phyloP scores from a whole-genome alignment of 2,888 invertebrate genomes.

The Aphrophora alni region DNA sequence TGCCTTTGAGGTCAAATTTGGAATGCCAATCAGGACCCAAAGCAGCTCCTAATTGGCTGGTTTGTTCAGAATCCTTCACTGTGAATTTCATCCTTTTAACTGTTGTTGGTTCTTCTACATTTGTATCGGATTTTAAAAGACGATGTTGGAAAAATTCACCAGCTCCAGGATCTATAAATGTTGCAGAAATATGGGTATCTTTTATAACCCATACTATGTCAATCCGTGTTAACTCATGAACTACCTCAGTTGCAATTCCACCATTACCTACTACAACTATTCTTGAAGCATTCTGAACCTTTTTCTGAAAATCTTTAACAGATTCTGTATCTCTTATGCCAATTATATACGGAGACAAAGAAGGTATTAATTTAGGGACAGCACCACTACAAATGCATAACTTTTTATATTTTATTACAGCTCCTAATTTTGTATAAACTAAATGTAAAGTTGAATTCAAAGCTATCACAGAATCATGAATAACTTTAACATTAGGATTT shows the following conservation, averaged over 20 bases:
- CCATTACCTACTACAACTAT: conserved; percentile 95
- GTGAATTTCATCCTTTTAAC: conserved; percentile 72
- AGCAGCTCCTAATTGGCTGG: conserved; percentile 73
- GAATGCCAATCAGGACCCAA: conserved; percentile 97
- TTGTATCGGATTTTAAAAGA: conserved; percentile 54
- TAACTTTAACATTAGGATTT: conserved; percentile 70
- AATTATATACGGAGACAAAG: conserved; percentile 70
- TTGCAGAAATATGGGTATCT: conserved; percentile 89
- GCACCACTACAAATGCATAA: conserved; percentile 94
- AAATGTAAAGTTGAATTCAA: conserved; percentile 64
- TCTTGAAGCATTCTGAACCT: conserved; percentile 70
- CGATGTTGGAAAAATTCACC: conserved; percentile 85
- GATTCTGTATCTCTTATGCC: conserved; percentile 96
- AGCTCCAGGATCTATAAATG: conserved; percentile 95
- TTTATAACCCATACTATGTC: conserved; percentile 94
- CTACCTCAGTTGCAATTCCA: conserved; percentile 97
- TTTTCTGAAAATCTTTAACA: conserved; percentile 76
- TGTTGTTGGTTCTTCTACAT: conserved; percentile 42
- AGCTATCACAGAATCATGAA: conserved; percentile 69
- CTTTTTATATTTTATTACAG: conserved; percentile 72
- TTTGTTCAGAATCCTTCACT: conserved; percentile 63
- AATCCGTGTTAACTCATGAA: conserved; percentile 83
- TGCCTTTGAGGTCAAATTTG: conserved; percentile 67
- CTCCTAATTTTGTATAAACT: conserved; percentile 64
- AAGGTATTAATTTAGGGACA: conserved; percentile 76